phyloP scores from a whole-genome alignment of 2,113 vertebrate genomes.

The cattle (Bos taurus) region DNA sequence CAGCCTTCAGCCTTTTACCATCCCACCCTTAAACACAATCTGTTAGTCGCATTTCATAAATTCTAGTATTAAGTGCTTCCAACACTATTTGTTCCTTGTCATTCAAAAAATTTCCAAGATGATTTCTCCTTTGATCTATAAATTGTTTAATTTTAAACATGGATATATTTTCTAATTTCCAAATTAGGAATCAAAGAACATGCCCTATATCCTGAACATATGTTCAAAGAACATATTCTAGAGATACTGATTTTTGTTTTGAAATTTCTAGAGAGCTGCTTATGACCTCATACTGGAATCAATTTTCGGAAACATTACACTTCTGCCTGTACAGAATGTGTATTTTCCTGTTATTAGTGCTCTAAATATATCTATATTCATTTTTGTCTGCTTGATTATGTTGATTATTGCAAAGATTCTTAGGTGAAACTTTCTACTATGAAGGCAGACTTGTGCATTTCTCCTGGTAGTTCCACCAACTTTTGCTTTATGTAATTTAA shows the following conservation, averaged over 20 bases:
- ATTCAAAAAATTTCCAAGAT: background rate
- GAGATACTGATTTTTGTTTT: background rate
- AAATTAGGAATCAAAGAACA: slow-evolving; percentile 21
- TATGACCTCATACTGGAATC: background rate
- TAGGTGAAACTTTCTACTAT: background rate
- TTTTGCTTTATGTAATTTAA: background rate
- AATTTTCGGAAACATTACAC: background rate
- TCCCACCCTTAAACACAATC: background rate
- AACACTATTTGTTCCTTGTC: background rate
- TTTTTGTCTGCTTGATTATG: background rate
- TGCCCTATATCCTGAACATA: background rate
- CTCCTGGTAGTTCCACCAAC: background rate
- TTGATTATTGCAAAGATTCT: background rate
- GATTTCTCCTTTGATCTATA: background rate
- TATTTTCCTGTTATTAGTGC: background rate
- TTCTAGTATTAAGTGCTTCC: background rate
- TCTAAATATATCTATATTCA: background rate
- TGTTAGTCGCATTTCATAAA: background rate
- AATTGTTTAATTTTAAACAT: slow-evolving; percentile 1
- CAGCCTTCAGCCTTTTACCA: background rate
- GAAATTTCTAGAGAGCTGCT: background rate
- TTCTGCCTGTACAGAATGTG: background rate
- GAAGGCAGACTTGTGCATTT: background rate
- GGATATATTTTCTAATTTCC: background rate
- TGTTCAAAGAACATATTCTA: background rate